These are phyloP conservation scores for Oryzias melastigma DNA, from an alignment of 2,113 vertebrate species.

Conservation along the genomic window DNA sequence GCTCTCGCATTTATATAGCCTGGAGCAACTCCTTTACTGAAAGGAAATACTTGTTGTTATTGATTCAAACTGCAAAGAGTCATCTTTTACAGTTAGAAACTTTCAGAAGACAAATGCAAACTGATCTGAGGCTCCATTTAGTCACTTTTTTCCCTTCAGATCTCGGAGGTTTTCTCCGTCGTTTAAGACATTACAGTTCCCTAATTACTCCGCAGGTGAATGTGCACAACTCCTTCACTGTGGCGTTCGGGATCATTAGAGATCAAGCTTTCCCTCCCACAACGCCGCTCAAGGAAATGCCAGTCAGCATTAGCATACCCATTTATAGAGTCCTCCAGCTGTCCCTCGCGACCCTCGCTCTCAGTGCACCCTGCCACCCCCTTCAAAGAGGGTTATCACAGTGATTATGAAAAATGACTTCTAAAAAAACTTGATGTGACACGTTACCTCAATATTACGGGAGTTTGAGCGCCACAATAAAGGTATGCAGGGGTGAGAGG, in stretches of 20 bases:
- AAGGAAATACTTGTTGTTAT: constrained; percentile 20
- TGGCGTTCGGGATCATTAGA: constrained; percentile 48
- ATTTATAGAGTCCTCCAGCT: constrained; percentile 65
- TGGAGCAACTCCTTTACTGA: not conserved
- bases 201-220: constrained; percentile 6
- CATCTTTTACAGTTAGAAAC: not conserved
- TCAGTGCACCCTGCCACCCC: constrained; percentile 37
- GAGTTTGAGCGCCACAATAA: constrained; percentile 71
- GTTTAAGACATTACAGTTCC: constrained; percentile 11
- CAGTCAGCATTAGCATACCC: constrained; percentile 75
- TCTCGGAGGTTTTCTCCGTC: not conserved
- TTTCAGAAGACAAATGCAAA: not conserved
- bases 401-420: constrained; percentile 75
- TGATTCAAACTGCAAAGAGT: not conserved
- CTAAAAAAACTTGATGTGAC: constrained; percentile 62
- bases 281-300: constrained; percentile 63
- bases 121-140: not conserved
- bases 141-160: constrained; percentile 1
- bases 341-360: constrained; percentile 50
- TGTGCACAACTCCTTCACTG: constrained; percentile 22
- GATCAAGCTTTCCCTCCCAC: constrained; percentile 39
- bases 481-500: constrained; percentile 63
- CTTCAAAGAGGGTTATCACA: constrained; percentile 68
- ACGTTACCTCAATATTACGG: constrained; percentile 73
- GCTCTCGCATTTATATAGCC: not conserved